Base-by-base conservation (phyloP, 2,113 vertebrate species). In the Helogale parvula region DNA sequence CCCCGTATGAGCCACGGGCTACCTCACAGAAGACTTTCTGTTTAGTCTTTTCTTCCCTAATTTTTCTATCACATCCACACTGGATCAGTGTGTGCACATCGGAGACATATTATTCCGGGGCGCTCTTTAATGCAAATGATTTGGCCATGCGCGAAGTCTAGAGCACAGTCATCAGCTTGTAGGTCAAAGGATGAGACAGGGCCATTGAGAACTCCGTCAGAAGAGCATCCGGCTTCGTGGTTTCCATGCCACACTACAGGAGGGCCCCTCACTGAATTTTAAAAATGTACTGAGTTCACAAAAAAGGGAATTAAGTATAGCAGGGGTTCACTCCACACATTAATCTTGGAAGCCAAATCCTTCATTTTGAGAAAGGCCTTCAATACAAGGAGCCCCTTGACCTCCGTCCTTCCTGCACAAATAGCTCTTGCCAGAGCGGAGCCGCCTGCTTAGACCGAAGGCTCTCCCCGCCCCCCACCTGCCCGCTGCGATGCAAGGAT, bases 291-390 rank as follows among this genome's bases (percentile, higher is more conserved):
- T 99, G 98, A 99, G 98, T 98, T 98, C 96, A 97, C 82, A 98
- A 98, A 98, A 99, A 98, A 99, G 98, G 92, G 97, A 99, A 98
- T 98, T 99, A 98, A 98, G 69, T 98, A 91, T 98, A 98, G 98
- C 98, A 96, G 98, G 98, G 98, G 98, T 98, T 98, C 98, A 38
- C 97, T 93, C 90, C 89, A 97, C 98, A 96, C 97, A 83, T 97
- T 98, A 98, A 99, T 98, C 98, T 98, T 94, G 94, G 97, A 97
- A 92, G 97, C 92, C 98, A 98, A 97, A 96, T 96, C 95, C 95
- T 97, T 98, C 98, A 97, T 98, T 97, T 96, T 86, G 97, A 93
- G 89, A 97, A 97, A 96, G 72, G 8, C 90, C 96, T 98, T 98
- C 95, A 95, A 98, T 47, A 76, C 84, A 85, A 96, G 95, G 92